Base-by-base conservation (phyloP, 2,888 invertebrate genomes). In the Notodonta ziczac region DNA sequence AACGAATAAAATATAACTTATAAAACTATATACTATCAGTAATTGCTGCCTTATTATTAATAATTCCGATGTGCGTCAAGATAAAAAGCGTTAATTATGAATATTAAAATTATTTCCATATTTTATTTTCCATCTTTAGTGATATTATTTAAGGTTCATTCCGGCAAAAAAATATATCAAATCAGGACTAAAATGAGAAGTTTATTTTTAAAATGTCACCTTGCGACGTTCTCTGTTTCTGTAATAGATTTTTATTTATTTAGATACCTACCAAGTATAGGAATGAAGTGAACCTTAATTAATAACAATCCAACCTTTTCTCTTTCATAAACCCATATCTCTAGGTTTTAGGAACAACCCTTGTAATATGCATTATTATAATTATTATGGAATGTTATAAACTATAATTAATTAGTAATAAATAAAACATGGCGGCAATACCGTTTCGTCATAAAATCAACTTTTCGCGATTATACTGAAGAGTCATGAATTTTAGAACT, bases 331-430 rank as follows among this genome's bases (percentile, higher is more conserved):
- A 84, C 74, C 77, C 78, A 78, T 78, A 78, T 77, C 24, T 78
- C n/a, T 88, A 86, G 81, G 75, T 81, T 83, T 86, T 90, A 89
- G 89, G 90, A 90, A 90, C 90, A 85, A 88, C 82, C 88, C 87
- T 84, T 82, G 83, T 75, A 84, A 82, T 83, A 84, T 85, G 86
- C 83, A 87, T 81, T 81, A 77, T 74, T 78, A 73, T 77, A 81
- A 81, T 79, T 76, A 83, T 73, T 55, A 77, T 83, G 85, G 80
- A 87, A 87, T 86, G 83, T 85, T 78, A 83, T 78, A 78, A 66
- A 75, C 67, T 78, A 82, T 79, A 73, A 81, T 78, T 80, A 81
- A 83, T 85, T 85, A 82, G 77, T 79, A 81, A 83, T 82, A 82
- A 78, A 76, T 80, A 80, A 69, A 77, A 77, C 70, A 67, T 70